Evolutionary conservation across 2,113 vertebrate genomes (phyloP), one percentile per base, ranked within the genome.

Genomic region (Nibea coibor): DNA sequence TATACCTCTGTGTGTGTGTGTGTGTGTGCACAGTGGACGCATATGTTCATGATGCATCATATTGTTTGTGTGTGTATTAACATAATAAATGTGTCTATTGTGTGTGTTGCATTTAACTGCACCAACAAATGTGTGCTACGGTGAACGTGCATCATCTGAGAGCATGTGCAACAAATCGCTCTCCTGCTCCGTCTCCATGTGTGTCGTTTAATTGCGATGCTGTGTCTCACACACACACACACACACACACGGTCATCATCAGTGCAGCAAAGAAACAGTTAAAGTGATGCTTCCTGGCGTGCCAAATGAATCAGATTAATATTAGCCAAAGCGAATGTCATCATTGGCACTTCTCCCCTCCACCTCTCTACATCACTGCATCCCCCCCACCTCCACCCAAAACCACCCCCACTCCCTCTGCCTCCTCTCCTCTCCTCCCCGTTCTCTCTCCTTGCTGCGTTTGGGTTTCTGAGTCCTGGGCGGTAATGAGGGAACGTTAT

Each of bases 401-500:
- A 50, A 93, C 94, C 93, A 45, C 12, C 12, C 11, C 43, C 43
- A 3, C 43, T 45, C 43, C 10, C 43, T 26, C 12, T 45, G 8
- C 22, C 58, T 45, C 71, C 17, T n/a, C 4, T 4, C 9, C 22
- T 7, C n/a, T 47, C 4, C 24, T 45, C 50, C 15, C 19, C 69
- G 72, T 54, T 54, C 50, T 48, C 84, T 95, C 95, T 95, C 95
- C 95, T 94, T 92, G 94, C 95, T 87, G 95, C 89, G 92, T 96
- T 95, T 94, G 93, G 95, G 93, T 95, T 96, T 95, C 93, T 80
- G 90, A 96, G 95, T 95, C 94, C 94, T 92, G 94, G 95, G 94
- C 79, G 96, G 96, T 98, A 98, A 98, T 98, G 96, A 99, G 96
- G 95, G 94, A 94, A 94, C 93, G 95, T 96, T 97, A 99, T 98